Evolutionary conservation across 2,113 vertebrate species (phyloP), one percentile per base, ranked within the genome.

Genomic region (Stercorarius parasiticus): DNA sequence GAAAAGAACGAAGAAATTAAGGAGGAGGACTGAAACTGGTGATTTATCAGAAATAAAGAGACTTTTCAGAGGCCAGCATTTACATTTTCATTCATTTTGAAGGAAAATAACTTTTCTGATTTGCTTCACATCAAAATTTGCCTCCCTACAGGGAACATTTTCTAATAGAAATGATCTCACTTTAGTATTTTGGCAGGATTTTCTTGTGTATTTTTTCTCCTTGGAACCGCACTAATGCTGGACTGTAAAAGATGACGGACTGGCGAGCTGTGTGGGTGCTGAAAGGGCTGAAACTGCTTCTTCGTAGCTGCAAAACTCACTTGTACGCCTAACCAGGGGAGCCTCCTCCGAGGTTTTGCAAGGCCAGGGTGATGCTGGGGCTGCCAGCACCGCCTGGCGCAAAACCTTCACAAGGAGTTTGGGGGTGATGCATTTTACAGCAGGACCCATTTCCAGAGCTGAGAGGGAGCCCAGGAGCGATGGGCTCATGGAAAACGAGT

Each of bases 141-240:
- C 86, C 79, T 88, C 80, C 61, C 82, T 49, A 58, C 26, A 5
- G 69, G 88, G 95, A 86, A 62, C 30, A 17, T 92, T 95, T 91
- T 86, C 92, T 78, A 74, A 69, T 13, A 88, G 83, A 64, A 91
- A 79, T 95, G 36, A 92, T 42, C 83, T 93, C 83, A 91, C 70
- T 92, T 84, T 25, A 65, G 53, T 86, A 42, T 72, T 91, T 92
- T 96, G 83, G 77, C 93, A 95, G 89, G 69, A 19, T 93, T 85
- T 89, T 79, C 86, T 47, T 58, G 58, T 30, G 71, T n/a, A 9
- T 61, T 94, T 96, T 56, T 79, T 47, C 71, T 93, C 55, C 78
- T 85, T 95, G 84, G 87, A 91, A 36, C 72, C 7, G 47, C 0
- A 2, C 36, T 86, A 43, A 55, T 2, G 12, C 17, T 22, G 90